Conservation (phyloP, 1,140 invertebrate species). For the Euwallacea fornicatus region DNA sequence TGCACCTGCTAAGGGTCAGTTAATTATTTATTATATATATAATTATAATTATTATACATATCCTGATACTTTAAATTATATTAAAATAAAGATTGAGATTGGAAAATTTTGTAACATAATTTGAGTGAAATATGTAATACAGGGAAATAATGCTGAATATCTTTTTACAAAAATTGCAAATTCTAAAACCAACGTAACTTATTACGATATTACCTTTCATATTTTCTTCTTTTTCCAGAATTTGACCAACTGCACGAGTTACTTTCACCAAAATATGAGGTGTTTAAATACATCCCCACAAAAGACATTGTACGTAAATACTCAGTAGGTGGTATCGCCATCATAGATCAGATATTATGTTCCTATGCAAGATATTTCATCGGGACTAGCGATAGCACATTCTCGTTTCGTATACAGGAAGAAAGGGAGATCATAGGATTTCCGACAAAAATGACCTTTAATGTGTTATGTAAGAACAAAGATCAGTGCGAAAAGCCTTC, state of each 20-base stretch:
- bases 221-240: conserved; percentile 23
- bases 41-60: background rate
- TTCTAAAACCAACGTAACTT: background rate
- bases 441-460: conserved; percentile 79
- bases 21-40: background rate
- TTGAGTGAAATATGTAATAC: too few species aligned
- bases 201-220: background rate
- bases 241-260: conserved; percentile 21
- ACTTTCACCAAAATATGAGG: conserved; percentile 51
- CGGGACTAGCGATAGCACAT: conserved; percentile 93
- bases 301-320: conserved; percentile 56
- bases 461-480: conserved; percentile 74
- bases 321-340: conserved; percentile 87
- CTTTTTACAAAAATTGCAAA: background rate
- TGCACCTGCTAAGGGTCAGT: conserved; percentile 58
- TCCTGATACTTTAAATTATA: background rate
- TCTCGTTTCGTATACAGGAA: conserved; percentile 95
- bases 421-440: conserved; percentile 95
- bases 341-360: conserved; percentile 96
- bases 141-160: background rate
- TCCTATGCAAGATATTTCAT: conserved; percentile 86
- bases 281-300: conserved; percentile 58
- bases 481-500: conserved; percentile 54
- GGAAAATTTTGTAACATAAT: too few species aligned
- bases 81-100: too few species aligned